These are phyloP conservation scores for Porites evermanni DNA, from an alignment of 92 coral and sea anemone genomes.

Conservation along the genomic window DNA sequence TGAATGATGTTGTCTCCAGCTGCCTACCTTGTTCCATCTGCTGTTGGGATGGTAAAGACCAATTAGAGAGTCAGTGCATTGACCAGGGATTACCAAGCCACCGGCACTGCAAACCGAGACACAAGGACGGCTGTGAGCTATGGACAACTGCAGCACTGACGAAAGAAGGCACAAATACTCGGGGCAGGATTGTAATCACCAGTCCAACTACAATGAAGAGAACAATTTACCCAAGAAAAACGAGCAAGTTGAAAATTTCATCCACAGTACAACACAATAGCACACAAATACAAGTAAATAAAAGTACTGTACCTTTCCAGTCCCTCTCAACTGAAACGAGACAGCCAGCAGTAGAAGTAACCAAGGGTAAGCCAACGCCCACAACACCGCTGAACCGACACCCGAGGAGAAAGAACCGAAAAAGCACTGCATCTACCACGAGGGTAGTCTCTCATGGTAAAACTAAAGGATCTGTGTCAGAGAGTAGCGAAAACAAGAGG, in stretches of 20 bases:
- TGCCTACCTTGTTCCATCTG: conserved; percentile 33
- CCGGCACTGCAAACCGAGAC: conserved; percentile 17
- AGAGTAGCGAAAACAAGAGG: not conserved
- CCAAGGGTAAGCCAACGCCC: no score
- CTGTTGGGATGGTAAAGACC: conserved; percentile 28
- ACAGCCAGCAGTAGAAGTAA: not conserved
- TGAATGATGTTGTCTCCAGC: not conserved
- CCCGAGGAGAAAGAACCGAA: not conserved
- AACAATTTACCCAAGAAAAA: not conserved
- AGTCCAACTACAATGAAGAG: not conserved
- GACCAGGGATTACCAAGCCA: conserved; percentile 32
- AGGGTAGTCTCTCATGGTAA: not conserved
- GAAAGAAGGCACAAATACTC: not conserved
- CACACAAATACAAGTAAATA: not conserved
- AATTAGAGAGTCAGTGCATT: conserved; percentile 2
- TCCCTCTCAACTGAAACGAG: not conserved
- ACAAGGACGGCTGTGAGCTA: not conserved
- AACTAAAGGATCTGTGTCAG: not conserved
- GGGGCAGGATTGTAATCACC: not conserved
- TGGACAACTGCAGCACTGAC: not conserved
- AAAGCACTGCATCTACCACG: not conserved
- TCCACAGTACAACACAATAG: not conserved
- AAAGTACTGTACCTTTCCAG: not conserved
- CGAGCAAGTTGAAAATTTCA: not conserved
- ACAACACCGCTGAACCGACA: not conserved